Evolutionary conservation across 2,113 vertebrate species (phyloP), one percentile per base, ranked within the genome.

Genomic region (Epinephelus lanceolatus): DNA sequence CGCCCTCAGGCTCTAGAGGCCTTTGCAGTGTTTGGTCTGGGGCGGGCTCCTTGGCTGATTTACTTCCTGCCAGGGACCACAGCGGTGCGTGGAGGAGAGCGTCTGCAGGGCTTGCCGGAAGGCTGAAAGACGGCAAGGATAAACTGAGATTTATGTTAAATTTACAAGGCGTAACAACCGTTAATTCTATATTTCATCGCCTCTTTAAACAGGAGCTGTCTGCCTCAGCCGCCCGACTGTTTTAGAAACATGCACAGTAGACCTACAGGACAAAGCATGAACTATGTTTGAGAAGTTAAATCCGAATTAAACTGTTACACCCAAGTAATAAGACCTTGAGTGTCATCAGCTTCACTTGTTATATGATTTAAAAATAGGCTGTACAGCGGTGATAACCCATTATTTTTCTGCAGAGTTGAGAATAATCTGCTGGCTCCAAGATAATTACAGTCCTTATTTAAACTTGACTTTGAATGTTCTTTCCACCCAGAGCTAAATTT

Each of bases 21-120:
- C 80, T 80, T 88, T 55, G 69, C 81, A 76, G 68, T 90, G 81
- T 95, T 94, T 94, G 90, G 88, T 87, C 85, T 89, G 87, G 71
- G 88, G 88, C 73, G 53, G 30, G 74, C 86, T 93, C 89, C 77
- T 68, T 17, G 88, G 87, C 84, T 88, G 90, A 90, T 93, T 86
- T 87, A 93, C 83, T 92, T 94, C 92, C 94, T 94, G 86, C 82
- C 87, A 47, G 33, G 85, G 86, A 93, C 90, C 85, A 71, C 76
- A 79, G 69, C 61, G 19, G 77, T 82, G 80, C 33, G 47, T 49
- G 62, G 85, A 92, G 76, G 91, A 91, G 87, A 82, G 78, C 21
- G 37, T 85, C 87, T 89, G 83, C 70, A 73, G 65, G 71, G 78
- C 86, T 81, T 75, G 59, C 80, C 65, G 66, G 81, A 90, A 80